phyloP scores from a whole-genome alignment of 2,797 vertebrate genomes.

The Aphelocoma californica region DNA sequence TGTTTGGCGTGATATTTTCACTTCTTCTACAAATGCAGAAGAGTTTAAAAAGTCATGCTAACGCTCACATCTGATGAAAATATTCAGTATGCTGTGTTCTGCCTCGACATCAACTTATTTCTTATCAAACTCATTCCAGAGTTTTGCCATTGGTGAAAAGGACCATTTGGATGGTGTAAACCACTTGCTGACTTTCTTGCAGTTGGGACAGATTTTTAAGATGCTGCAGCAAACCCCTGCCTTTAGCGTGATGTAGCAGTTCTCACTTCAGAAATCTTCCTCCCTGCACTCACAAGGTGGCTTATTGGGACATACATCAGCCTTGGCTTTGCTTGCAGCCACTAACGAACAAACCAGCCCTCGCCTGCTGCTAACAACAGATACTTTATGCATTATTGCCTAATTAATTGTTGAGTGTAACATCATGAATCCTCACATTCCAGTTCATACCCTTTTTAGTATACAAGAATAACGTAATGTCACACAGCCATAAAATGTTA shows the following conservation, averaged over 20 bases:
- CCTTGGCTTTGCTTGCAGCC: slow-evolving; percentile 31
- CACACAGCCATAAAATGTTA: slow-evolving; percentile 1
- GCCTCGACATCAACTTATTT: not conserved
- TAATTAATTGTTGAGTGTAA: slow-evolving; percentile 62
- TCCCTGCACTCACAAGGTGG: slow-evolving; percentile 38
- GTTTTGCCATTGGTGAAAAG: slow-evolving; percentile 47
- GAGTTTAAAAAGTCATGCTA: not conserved
- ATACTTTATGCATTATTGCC: slow-evolving; percentile 57
- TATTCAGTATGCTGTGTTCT: not conserved
- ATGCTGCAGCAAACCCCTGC: slow-evolving; percentile 13
- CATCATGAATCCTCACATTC: slow-evolving; percentile 13
- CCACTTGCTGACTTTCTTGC: not conserved
- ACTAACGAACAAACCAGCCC: slow-evolving; percentile 48
- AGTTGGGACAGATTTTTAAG: slow-evolving; percentile 30
- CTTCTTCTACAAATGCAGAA: not conserved
- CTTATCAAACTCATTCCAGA: slow-evolving; percentile 36
- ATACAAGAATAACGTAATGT: not conserved
- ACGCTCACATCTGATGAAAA: slow-evolving; percentile 3
- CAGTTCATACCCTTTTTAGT: slow-evolving; percentile 29
- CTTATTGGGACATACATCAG: slow-evolving; percentile 58
- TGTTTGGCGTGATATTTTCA: not conserved
- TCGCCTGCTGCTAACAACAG: slow-evolving; percentile 47
- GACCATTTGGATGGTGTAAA: not conserved
- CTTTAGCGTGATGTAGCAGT: not conserved
- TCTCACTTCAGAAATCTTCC: slow-evolving; percentile 43